Conservation (phyloP, 2,888 invertebrate genomes). For the Macrosoma leucophasiata region DNA sequence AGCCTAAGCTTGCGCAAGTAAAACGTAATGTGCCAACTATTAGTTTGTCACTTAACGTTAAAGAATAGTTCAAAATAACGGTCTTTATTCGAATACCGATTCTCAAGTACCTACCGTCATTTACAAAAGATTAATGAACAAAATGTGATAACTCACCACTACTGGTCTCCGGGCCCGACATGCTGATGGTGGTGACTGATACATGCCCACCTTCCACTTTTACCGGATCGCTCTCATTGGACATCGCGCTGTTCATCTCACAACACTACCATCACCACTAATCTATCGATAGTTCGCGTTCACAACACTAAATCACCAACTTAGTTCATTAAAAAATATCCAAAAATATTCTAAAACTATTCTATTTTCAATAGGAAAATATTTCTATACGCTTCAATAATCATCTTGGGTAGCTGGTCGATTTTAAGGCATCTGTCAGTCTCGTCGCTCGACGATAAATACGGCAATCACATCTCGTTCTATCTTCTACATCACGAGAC, state of each 20-base stretch:
- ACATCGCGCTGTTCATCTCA: constrained; percentile 50
- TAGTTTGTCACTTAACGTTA: too few species aligned
- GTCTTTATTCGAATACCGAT: too few species aligned
- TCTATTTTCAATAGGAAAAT: constrained; percentile 40
- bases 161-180: constrained; percentile 75
- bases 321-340: constrained; percentile 36
- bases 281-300: constrained; percentile 50
- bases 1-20: too few species aligned
- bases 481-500: too few species aligned
- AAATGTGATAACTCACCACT: constrained; percentile 56
- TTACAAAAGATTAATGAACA: too few species aligned
- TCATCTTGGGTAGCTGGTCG: constrained; percentile 56
- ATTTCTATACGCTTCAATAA: constrained; percentile 31
- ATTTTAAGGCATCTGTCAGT: constrained; percentile 64
- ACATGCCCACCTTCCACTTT: constrained; percentile 77
- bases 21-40: too few species aligned
- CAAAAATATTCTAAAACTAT: constrained; percentile 51
- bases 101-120: constrained; percentile 1
- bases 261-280: constrained; percentile 40
- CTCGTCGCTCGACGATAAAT: constrained; percentile 35
- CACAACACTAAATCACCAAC: constrained; percentile 54
- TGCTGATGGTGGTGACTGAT: constrained; percentile 88
- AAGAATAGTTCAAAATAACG: too few species aligned
- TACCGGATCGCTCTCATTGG: constrained; percentile 64
- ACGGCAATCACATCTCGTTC: constrained; percentile 23